A percentile compares a stretch with the other conserved stretches of the same genome.
Conservation (phyloP, 1,140 invertebrate genomes). For the Zeugodacus cucurbitae region DNA sequence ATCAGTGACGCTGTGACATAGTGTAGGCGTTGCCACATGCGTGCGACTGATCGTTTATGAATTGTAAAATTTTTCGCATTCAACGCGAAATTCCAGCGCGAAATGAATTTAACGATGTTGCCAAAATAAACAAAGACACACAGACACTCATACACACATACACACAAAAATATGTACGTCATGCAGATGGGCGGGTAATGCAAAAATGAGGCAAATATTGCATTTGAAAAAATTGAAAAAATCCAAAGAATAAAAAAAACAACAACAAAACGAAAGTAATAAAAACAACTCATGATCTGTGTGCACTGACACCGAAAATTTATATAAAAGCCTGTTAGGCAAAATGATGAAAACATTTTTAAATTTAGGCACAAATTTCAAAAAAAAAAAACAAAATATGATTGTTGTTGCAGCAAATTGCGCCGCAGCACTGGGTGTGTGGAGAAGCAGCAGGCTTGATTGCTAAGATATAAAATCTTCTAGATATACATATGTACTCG, state of each 20-base stretch:
- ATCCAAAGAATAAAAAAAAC: neutral
- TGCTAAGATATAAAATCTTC: neutral
- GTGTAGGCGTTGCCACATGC: neutral
- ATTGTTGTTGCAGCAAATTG: neutral
- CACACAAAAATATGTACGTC: neutral
- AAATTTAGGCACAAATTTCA: constrained; percentile 28
- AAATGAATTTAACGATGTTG: neutral
- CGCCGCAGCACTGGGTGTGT: neutral
- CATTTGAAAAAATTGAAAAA: neutral
- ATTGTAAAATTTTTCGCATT: neutral
- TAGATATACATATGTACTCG: neutral
- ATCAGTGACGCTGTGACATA: neutral
- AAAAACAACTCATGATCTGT: neutral
- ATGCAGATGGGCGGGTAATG: neutral
- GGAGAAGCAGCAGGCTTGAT: neutral
- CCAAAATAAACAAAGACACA: constrained; percentile 3
- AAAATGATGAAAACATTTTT: constrained; percentile 15
- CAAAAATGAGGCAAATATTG: neutral
- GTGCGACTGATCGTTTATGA: neutral
- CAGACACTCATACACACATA: neutral
- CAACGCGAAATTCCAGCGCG: constrained; percentile 9
- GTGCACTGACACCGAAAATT: neutral
- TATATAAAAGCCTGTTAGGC: neutral
- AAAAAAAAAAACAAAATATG: neutral
- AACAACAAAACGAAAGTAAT: neutral